Base-by-base conservation (phyloP, 2,888 invertebrate genomes). In the Mesorhabditis belari region DNA sequence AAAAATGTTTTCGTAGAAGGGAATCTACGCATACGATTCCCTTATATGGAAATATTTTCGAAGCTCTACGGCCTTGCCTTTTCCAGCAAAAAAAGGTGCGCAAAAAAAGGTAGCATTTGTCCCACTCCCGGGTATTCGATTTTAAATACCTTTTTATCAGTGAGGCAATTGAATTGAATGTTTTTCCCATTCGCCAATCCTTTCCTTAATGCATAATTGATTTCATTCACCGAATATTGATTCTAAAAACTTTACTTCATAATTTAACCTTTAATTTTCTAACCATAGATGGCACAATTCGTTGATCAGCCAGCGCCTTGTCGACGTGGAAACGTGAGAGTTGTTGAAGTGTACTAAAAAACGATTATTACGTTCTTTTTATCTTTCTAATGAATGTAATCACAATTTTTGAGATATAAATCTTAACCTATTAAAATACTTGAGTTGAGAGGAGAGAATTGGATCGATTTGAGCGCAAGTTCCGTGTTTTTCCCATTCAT, bases 401-500 rank as follows among this genome's bases (percentile, higher is more conserved):
- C 0, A 25, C 49, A 2, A 3, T 23, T 23, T 23, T 23, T 25
- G 54, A 25, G 6, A 51, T n/a, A 21, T 51, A 5, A 6, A 51
- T 51, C 54, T 64, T 56, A n/a, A 70, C 68, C 58, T 54, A 50
- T 64, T 58, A 61, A 71, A 71, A 55, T 71, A 71, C 9, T 60
- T 44, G 4, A 71, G 60, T 49, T 71, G 69, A 2, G 66, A 58
- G n/a, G 61, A 61, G 35, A 67, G 61, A 2, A 49, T 24, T 49
- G 53, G 55, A 28, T 67, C 64, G 6, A 60, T 62, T 49, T 69
- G 65, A 19, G 65, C 65, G 62, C 73, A 73, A 3, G 73, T 73
- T 23, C 73, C 73, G 57, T 73, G 73, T 55, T 73, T 73, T 17
- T 73, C 73, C 19, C 65, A 73, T 51, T 73, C 73, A 63, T 73